Base-by-base conservation (phyloP, 2,888 invertebrate species). In the Drosophila anomelani region DNA sequence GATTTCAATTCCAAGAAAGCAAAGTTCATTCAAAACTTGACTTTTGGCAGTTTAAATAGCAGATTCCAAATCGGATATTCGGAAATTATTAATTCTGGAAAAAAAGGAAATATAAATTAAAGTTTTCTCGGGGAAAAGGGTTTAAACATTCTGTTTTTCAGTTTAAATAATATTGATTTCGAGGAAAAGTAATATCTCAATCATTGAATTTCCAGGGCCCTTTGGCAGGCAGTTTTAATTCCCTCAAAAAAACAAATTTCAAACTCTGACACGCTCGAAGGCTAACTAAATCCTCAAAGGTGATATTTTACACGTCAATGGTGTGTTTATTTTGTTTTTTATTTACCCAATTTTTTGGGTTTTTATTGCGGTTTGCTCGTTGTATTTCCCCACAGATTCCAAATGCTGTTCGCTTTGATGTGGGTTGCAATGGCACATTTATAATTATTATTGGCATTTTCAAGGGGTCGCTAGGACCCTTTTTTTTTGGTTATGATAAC, bases 361-460 rank as follows among this genome's bases (percentile, higher is more conserved):
- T 76, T 62, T 56, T 62, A 49, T 56, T 46, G 47, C 54, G 59
- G 49, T 41, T 41, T 57, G 10, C 26, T 29, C 26, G 34, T 15
- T 26, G 46, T 29, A 51, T 51, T 51, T 55, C 41, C 79, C 76
- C 69, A 36, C 29, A 41, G 43, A 55, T n/a, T 60, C 23, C 29
- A 56, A 55, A 26, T 67, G 63, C 15, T 32, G 23, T 7, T 59
- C 17, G 47, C 29, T 66, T 84, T 86, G 87, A 82, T 64, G 36
- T 75, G 77, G 87, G 85, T 79, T 61, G 62, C 68, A 61, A 20
- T 57, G 46, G 63, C 58, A 59, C 58, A 61, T 67, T 76, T 61
- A 80, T 86, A 88, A 85, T 86, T 83, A 83, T 80, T 86, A 88
- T 88, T 84, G 88, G 64, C 84, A 86, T 78, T 88, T 81, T 63